Conservation (phyloP, 1,140 invertebrate species). For the Drosophila gunungcola region DNA sequence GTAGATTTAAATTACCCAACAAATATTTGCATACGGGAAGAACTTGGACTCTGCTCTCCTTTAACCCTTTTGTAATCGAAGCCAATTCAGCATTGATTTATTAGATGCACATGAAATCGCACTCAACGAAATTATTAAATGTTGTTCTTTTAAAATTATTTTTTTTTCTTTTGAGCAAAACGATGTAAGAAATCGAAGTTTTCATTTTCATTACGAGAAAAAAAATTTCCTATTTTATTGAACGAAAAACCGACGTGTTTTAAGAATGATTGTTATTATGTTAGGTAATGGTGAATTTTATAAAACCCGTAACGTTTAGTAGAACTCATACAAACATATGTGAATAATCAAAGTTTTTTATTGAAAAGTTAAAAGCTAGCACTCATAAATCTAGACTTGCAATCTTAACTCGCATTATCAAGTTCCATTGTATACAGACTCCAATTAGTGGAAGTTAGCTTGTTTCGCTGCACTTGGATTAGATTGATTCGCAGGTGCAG, state of each 20-base stretch:
- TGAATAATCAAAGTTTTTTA: no score
- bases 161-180: no score
- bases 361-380: neutral
- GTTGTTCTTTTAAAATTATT: neutral
- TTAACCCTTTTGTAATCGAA: neutral
- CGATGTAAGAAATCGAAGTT: no score
- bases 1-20: constrained; percentile 55
- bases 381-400: constrained; percentile 11
- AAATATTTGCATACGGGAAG: constrained; percentile 43
- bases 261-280: no score
- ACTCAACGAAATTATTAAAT: neutral
- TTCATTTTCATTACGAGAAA: no score
- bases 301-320: no score
- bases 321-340: no score
- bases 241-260: no score
- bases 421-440: neutral
- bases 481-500: constrained; percentile 40
- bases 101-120: neutral
- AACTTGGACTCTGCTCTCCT: neutral
- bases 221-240: no score
- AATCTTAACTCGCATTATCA: constrained; percentile 13
- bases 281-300: no score
- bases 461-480: constrained; percentile 3
- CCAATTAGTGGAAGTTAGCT: constrained; percentile 39
- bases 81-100: constrained; percentile 1